These are phyloP conservation scores for Neria commutata DNA, from an alignment of 2,888 invertebrate species.

Conservation along the genomic window DNA sequence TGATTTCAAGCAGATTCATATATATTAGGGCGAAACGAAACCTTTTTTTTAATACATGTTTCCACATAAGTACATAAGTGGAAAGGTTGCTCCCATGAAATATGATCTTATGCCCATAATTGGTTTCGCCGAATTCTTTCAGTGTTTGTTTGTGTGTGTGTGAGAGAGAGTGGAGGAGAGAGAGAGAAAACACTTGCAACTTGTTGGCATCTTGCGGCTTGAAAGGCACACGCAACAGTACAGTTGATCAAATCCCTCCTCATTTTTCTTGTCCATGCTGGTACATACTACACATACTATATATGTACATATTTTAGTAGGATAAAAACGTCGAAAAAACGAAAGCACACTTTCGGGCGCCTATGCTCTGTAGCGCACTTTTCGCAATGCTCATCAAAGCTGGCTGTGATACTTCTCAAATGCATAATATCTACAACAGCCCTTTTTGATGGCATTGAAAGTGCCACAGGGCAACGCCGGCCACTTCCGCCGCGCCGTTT, in stretches of 20 bases:
- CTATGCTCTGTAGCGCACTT: slow-evolving; percentile 28
- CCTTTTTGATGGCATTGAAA: slow-evolving; percentile 62
- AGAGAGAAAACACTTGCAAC: slow-evolving; percentile 33
- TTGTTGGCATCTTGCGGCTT: slow-evolving; percentile 38
- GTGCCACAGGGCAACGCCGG: slow-evolving; percentile 15
- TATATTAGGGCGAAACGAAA: too few species aligned
- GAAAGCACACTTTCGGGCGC: slow-evolving; percentile 27
- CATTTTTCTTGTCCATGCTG: neutral
- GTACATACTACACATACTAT: neutral
- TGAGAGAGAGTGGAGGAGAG: neutral
- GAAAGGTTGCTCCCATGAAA: neutral
- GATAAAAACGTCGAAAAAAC: too few species aligned
- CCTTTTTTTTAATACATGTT: too few species aligned
- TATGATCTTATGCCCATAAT: neutral
- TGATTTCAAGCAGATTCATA: too few species aligned
- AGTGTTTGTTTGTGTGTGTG: too few species aligned
- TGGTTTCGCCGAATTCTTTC: too few species aligned
- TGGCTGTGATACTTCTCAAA: slow-evolving; percentile 61
- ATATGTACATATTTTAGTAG: neutral
- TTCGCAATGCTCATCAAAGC: slow-evolving; percentile 62
- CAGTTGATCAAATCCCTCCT: neutral
- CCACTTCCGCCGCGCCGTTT: neutral
- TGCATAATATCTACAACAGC: slow-evolving; percentile 57
- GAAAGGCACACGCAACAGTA: slow-evolving; percentile 16
- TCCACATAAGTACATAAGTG: neutral